Percentiles rank a stretch among this genome's conserved stretches.
phyloP scores from a whole-genome alignment of 1,140 invertebrate species.

The Ephestia elutella region DNA sequence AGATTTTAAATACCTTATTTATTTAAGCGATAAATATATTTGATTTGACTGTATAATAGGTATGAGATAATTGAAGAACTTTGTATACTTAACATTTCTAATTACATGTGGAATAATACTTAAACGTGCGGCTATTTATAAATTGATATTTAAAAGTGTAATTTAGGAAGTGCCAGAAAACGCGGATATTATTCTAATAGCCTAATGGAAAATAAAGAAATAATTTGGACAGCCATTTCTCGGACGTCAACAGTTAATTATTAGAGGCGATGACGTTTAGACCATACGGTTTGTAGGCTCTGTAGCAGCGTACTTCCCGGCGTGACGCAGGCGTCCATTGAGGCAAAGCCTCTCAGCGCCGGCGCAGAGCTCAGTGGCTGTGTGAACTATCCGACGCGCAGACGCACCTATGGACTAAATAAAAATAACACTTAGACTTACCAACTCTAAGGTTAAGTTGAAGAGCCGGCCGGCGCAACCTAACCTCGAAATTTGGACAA shows the following conservation, averaged over 20 bases:
- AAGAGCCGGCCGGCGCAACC: slow-evolving; percentile 25
- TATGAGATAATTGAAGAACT: no score
- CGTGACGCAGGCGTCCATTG: slow-evolving; percentile 60
- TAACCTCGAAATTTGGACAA: slow-evolving; percentile 38
- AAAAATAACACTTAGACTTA: slow-evolving; percentile 10
- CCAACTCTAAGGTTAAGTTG: not conserved
- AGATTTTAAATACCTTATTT: no score
- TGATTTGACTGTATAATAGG: no score
- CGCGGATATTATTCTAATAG: slow-evolving; percentile 14
- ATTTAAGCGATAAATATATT: no score
- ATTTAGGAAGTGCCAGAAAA: slow-evolving; percentile 10
- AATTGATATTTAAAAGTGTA: not conserved
- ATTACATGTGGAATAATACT: not conserved
- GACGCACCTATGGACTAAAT: slow-evolving; percentile 60
- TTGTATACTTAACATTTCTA: not conserved
- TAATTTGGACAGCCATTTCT: slow-evolving; percentile 35
- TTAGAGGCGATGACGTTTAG: slow-evolving; percentile 32
- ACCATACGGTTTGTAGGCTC: slow-evolving; percentile 28
- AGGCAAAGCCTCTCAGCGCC: slow-evolving; percentile 51
- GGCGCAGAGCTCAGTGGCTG: slow-evolving; percentile 57
- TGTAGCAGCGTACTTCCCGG: slow-evolving; percentile 61
- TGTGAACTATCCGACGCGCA: slow-evolving; percentile 65
- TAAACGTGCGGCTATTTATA: not conserved
- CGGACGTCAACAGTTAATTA: slow-evolving; percentile 50
- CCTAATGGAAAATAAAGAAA: slow-evolving; percentile 21